Evolutionary conservation across 2,113 vertebrate species (phyloP).

Genomic region (Dipodomys stephensi): DNA sequence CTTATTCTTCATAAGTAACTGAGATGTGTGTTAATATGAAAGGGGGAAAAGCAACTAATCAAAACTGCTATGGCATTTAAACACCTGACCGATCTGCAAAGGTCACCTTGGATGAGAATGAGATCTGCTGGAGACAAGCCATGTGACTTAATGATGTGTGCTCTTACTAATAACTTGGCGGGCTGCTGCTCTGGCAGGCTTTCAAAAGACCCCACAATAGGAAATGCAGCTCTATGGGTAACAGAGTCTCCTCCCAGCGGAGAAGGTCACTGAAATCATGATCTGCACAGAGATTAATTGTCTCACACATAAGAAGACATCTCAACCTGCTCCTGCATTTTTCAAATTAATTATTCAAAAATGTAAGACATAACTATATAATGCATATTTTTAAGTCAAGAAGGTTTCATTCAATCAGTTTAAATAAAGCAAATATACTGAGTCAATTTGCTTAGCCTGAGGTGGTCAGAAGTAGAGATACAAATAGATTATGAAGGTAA

Average conservation of each 20-base stretch:
- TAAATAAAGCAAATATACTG: neutral
- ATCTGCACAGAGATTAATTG: neutral
- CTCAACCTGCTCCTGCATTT: neutral
- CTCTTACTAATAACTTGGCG: neutral
- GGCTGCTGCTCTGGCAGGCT: neutral
- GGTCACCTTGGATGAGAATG: neutral
- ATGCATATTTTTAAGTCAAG: slow-evolving; percentile 19
- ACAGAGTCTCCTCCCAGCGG: slow-evolving; percentile 32
- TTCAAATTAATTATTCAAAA: slow-evolving; percentile 37
- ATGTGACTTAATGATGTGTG: neutral
- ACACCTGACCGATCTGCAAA: neutral
- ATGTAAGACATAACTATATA: neutral
- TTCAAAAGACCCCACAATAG: slow-evolving; percentile 35
- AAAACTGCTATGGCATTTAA: neutral
- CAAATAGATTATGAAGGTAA: neutral
- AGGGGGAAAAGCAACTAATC: neutral
- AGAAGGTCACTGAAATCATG: neutral
- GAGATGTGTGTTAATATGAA: neutral
- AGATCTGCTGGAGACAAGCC: neutral
- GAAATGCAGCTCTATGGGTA: neutral
- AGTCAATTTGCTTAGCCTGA: neutral
- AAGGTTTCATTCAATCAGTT: neutral
- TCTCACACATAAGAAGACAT: neutral
- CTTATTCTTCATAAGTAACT: neutral
- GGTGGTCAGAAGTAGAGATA: neutral